These are phyloP conservation scores for Semicossyphus pulcher DNA, from an alignment of 2,113 vertebrate genomes.

Conservation along the genomic window DNA sequence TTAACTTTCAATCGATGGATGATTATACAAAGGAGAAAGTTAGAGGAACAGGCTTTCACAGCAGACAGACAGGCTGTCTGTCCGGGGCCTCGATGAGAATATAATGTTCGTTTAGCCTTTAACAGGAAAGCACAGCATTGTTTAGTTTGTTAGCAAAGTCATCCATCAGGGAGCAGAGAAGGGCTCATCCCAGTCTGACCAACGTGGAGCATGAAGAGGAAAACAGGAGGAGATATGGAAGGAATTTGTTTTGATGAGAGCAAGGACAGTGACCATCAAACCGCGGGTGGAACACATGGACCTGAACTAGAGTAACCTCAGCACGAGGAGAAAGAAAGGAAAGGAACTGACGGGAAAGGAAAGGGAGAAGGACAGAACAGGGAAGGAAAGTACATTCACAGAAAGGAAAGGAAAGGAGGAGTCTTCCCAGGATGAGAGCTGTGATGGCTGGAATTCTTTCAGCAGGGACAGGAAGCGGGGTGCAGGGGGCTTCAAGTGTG, in stretches of 20 bases:
- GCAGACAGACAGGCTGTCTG: constrained; percentile 12
- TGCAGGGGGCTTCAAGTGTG: constrained; percentile 31
- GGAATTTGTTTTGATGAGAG: constrained; percentile 59
- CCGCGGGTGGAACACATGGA: not conserved
- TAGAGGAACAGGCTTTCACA: not conserved
- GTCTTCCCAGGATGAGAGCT: constrained; percentile 62
- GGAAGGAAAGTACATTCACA: constrained; percentile 20
- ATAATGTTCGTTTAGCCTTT: constrained; percentile 36
- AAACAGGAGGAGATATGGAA: constrained; percentile 62
- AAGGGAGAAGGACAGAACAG: not conserved
- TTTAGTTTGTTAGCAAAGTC: constrained; percentile 43
- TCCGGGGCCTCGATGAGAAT: not conserved
- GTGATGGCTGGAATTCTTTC: constrained; percentile 53
- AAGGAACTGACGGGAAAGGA: not conserved
- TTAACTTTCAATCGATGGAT: not conserved
- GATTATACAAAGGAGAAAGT: constrained; percentile 1
- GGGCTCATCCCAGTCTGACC: constrained; percentile 22
- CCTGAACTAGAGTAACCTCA: constrained; percentile 53
- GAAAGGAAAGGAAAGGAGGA: constrained; percentile 53
- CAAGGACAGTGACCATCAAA: constrained; percentile 37
- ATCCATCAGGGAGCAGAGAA: constrained; percentile 43
- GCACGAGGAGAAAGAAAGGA: not conserved
- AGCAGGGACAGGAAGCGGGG: constrained; percentile 62
- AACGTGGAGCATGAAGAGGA: constrained; percentile 16
- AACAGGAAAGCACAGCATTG: constrained; percentile 55